A percentile compares a stretch with the other conserved stretches of the same genome.
These are phyloP conservation scores for Oncorhynchus tshawytscha DNA, from an alignment of 2,113 vertebrate species.

Conservation along the genomic window DNA sequence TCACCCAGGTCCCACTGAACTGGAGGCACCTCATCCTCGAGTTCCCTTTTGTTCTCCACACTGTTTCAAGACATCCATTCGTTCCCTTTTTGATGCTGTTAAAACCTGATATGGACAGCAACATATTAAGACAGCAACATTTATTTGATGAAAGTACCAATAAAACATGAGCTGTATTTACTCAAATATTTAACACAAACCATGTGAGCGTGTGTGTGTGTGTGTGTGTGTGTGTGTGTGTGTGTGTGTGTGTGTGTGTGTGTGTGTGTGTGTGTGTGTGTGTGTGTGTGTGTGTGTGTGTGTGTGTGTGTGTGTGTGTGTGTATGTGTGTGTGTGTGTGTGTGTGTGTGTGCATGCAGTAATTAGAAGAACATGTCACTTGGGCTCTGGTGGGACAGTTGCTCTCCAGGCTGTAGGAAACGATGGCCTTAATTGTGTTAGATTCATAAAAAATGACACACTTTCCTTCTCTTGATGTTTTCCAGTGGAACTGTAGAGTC, in stretches of 20 bases:
- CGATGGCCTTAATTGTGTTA: conserved; percentile 10
- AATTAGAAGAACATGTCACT: conserved; percentile 2
- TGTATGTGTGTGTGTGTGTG: too few species aligned
- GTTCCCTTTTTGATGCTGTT: background rate
- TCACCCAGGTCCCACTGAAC: background rate
- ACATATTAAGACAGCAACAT: too few species aligned
- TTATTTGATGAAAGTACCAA: background rate
- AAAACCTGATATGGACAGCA: too few species aligned
- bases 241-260: too few species aligned
- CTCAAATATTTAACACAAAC: too few species aligned
- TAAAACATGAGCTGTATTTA: background rate
- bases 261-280: too few species aligned
- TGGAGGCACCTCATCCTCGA: background rate
- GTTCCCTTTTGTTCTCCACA: background rate
- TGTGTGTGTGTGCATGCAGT: background rate
- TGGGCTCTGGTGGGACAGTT: conserved; percentile 16
- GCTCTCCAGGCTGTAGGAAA: conserved; percentile 12
- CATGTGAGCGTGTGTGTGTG: too few species aligned
- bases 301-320: too few species aligned
- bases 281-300: too few species aligned
- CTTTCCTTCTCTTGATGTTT: conserved; percentile 6
- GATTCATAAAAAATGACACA: conserved; percentile 12
- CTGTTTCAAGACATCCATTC: background rate
- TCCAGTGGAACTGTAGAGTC: conserved; percentile 2
- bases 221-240: too few species aligned